A percentile compares a stretch with the other conserved stretches of the same genome.
Evolutionary conservation across 2,888 invertebrate species (phyloP).

Genomic region (Julus scanicus): DNA sequence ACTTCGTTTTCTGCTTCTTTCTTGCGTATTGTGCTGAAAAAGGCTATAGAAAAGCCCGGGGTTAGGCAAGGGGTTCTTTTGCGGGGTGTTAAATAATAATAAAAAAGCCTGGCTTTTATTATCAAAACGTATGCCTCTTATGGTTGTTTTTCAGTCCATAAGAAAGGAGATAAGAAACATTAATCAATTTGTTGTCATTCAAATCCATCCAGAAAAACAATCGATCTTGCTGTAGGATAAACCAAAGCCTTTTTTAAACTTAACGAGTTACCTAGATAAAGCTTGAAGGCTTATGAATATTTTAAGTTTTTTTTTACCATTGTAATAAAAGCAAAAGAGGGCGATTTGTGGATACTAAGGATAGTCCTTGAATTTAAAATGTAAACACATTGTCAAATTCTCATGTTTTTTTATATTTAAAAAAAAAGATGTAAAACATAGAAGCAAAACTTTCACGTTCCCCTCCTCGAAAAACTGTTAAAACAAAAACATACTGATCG

Average conservation of each 20-base stretch:
- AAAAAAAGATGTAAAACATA: no score
- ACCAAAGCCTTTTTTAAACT: not conserved
- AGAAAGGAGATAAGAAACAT: constrained; percentile 30
- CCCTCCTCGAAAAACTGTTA: no score
- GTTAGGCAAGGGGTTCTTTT: not conserved
- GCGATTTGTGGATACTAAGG: no score
- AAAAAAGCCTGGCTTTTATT: constrained; percentile 8
- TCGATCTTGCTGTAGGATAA: not conserved
- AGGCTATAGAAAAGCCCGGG: not conserved
- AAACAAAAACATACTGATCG: no score
- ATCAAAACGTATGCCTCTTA: not conserved
- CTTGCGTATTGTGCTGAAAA: not conserved
- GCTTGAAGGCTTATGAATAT: no score
- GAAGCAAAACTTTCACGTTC: no score
- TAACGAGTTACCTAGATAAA: no score
- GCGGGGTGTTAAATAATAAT: constrained; percentile 3
- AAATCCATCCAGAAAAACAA: constrained; percentile 6
- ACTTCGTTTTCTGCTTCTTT: constrained; percentile 23
- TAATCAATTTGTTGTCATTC: constrained; percentile 43
- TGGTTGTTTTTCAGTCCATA: not conserved
- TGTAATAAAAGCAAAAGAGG: no score
- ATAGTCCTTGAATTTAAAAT: no score
- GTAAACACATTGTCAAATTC: no score
- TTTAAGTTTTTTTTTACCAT: no score
- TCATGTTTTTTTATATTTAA: no score